Evolutionary conservation across 2,113 vertebrate genomes (phyloP).

Genomic region (Pluvianellus socialis): DNA sequence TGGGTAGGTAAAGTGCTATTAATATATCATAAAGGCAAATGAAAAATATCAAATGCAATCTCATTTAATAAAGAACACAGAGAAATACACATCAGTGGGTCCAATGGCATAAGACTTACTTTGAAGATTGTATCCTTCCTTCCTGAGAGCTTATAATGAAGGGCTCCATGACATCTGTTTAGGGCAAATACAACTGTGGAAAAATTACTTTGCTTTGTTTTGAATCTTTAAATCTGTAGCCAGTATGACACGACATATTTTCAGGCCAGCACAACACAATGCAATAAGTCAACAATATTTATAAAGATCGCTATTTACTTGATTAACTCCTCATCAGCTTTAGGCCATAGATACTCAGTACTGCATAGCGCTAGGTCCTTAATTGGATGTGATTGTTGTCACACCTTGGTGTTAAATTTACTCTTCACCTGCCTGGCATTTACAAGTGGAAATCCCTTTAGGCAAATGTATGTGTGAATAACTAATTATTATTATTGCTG

Average conservation of each 20-base stretch:
- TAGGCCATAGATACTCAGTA: not conserved
- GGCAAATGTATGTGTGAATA: not conserved
- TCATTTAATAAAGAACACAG: slow-evolving; percentile 26
- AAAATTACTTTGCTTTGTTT: not conserved
- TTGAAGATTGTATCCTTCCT: not conserved
- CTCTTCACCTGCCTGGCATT: not conserved
- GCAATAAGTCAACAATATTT: not conserved
- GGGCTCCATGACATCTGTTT: not conserved
- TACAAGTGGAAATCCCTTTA: slow-evolving; percentile 12
- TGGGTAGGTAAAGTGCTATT: slow-evolving; percentile 5
- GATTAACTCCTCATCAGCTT: not conserved
- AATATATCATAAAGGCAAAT: slow-evolving; percentile 43
- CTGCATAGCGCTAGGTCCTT: not conserved
- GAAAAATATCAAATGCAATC: slow-evolving; percentile 30
- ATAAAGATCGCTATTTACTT: not conserved
- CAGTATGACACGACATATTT: not conserved
- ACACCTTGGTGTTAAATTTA: slow-evolving; percentile 7
- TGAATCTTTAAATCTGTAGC: not conserved
- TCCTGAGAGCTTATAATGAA: not conserved
- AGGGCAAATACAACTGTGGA: not conserved
- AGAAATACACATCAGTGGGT: not conserved
- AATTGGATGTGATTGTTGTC: not conserved
- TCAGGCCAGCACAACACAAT: not conserved
- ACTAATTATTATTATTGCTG: not conserved
- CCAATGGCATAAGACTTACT: not conserved